Evolutionary conservation across 2,888 invertebrate species (phyloP), one percentile per base, ranked within the genome.

Genomic region (Cheilosia grossa): DNA sequence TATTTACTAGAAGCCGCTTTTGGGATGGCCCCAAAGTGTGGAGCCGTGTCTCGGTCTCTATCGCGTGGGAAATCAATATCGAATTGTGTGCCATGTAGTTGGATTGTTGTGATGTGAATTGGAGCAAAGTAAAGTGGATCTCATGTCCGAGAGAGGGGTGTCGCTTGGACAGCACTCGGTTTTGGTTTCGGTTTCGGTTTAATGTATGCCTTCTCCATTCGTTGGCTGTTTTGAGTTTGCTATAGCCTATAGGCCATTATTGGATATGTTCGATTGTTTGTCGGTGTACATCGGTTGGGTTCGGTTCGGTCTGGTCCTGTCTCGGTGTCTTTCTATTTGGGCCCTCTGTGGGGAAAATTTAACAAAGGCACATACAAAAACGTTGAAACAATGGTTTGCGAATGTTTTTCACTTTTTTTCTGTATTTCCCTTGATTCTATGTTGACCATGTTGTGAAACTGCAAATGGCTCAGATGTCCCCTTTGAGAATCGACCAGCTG

Each of bases 21-120:
- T 13, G 47, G 19, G 19, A 47, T 10, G 17, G 49, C 17, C 21
- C 67, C 33, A 67, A 51, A 40, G 64, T 58, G 74, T 21, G 21
- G 47, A 56, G 64, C n/a, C 37, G 51, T 49, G 37, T 13, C 37
- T 37, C 37, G 13, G 37, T 19, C 80, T 80, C 67, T 81, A 81
- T 72, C 85, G 85, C 85, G 85, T 85, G 81, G 85, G 85, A 85
- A 85, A 85, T 85, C 85, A 85, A 85, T 85, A 85, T 80, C 75
- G 85, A 72, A 81, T 72, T 85, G 81, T 85, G 75, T 85, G 85
- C 72, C 81, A 77, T 85, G 82, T 82, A 53, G 72, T 53, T 54
- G 78, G 72, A 82, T 77, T 77, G 85, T 85, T 75, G 85, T 70
- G 85, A 85, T 85, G 85, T 85, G 85, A 85, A 85, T 77, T 85